Evolutionary conservation across 1,140 invertebrate genomes (phyloP), one percentile per base, ranked within the genome.

Genomic region (Sycobia sp.): DNA sequence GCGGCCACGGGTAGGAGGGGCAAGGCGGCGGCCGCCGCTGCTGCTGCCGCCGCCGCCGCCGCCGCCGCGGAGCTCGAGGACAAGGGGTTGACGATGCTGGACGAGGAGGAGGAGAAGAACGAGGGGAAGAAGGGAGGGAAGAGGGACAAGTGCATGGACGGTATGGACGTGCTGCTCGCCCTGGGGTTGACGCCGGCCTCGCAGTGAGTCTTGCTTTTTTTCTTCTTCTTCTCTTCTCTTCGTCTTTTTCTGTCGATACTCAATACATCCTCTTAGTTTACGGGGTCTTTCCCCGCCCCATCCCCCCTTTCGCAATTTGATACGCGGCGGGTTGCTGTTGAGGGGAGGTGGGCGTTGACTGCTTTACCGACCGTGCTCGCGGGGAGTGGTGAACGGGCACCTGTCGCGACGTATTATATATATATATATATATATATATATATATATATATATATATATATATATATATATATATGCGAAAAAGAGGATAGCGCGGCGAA

Each of bases 181-280:
- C 73, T 82, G 36, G 80, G 78, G 41, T 72, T 81, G 8, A 78
- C 75, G 62, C 80, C 80, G 60, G 71, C 74, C 38, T 62, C 70
- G 23, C 66, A 76, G 79, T 79, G 73, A 79, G 79, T 80, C 46
- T 47, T 10, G 20, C 22, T 1, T 16, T 47, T 43, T 20, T 18
- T 4, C 16, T 18, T 2, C n/a, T 43, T 47, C 4, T 47, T 29
- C 27, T 25, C 7, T 16, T 49, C 32, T 29, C 39, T 5, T 4
- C 39, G 4, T 18, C 20, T 20, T 4, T n/a, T 10, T 9, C 39
- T 43, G 16, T 43, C 39, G 4, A 43, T 10, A 8, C 39, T 5
- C 39, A 18, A 43, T 4, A 14, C 14, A 39, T 5, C 4, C 13
- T 43, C 4, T n/a, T 18, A 16, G 39, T 4, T 20, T 5, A n/a